Evolutionary conservation across 2,888 invertebrate species (phyloP).

Genomic region (Agrypnus murinus): DNA sequence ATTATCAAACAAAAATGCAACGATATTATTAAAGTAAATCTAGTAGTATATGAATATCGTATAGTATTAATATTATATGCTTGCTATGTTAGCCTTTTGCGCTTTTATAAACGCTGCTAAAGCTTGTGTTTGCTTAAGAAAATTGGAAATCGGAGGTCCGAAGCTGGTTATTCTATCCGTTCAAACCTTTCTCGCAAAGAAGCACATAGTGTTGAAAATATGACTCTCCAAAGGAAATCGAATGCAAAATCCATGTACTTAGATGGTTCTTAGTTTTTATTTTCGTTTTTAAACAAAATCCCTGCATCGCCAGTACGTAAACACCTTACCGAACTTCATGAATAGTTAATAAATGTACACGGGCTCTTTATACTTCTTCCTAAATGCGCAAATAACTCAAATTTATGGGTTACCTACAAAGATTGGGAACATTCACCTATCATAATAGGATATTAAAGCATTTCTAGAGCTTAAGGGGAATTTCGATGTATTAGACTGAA

Average conservation of each 20-base stretch:
- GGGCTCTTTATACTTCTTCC: background rate
- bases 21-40: background rate
- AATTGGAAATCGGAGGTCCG: constrained; percentile 24
- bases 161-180: constrained; percentile 3
- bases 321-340: constrained; percentile 8
- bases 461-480: too few species aligned
- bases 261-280: background rate
- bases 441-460: constrained; percentile 10
- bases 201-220: background rate
- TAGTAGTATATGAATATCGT: background rate
- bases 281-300: background rate
- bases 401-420: background rate
- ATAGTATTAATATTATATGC: background rate
- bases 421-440: background rate
- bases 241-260: background rate
- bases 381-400: constrained; percentile 5
- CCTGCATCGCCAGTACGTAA: background rate
- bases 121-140: constrained; percentile 24
- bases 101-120: constrained; percentile 15
- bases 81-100: constrained; percentile 4
- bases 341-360: constrained; percentile 6
- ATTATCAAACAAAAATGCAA: background rate
- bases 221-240: constrained; percentile 1
- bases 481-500: background rate
- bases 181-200: constrained; percentile 3